Percentiles rank a stretch among this genome's conserved stretches.
phyloP scores from a whole-genome alignment of 2,113 vertebrate genomes.

The Microcebus tavaratra region DNA sequence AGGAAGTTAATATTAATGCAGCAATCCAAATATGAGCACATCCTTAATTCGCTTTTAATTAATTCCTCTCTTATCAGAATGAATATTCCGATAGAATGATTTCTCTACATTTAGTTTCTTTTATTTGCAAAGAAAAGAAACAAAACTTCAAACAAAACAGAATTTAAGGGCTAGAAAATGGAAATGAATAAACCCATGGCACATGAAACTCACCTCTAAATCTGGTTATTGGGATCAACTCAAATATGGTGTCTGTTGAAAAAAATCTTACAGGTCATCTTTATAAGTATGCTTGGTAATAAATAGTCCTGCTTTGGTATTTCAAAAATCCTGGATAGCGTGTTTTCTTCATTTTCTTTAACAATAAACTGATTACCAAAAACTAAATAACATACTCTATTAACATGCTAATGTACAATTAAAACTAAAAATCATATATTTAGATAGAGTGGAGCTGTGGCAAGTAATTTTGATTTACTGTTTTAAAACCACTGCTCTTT shows the following conservation, averaged over 20 bases:
- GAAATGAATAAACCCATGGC: background rate
- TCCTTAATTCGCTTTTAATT: constrained; percentile 44
- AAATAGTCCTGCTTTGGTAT: constrained; percentile 9
- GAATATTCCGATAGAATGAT: background rate
- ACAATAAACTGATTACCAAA: constrained; percentile 65
- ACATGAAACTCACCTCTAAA: background rate
- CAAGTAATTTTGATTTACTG: constrained; percentile 46
- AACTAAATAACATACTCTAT: constrained; percentile 51
- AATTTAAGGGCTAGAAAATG: background rate
- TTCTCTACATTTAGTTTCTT: background rate
- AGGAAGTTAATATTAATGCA: background rate
- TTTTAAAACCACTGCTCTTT: constrained; percentile 56
- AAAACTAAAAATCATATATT: constrained; percentile 68
- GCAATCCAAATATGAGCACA: background rate
- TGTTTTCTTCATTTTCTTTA: constrained; percentile 61
- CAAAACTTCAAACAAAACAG: constrained; percentile 37
- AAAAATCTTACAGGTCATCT: background rate
- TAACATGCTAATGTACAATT: constrained; percentile 68
- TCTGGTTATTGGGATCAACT: background rate
- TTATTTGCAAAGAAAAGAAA: constrained; percentile 11
- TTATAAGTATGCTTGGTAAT: background rate
- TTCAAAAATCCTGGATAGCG: constrained; percentile 50
- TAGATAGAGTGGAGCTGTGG: background rate
- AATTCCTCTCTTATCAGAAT: constrained; percentile 39
- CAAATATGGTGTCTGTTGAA: background rate